These are phyloP conservation scores for Drosophila carrolli DNA, from an alignment of 1,140 invertebrate species.

Conservation along the genomic window DNA sequence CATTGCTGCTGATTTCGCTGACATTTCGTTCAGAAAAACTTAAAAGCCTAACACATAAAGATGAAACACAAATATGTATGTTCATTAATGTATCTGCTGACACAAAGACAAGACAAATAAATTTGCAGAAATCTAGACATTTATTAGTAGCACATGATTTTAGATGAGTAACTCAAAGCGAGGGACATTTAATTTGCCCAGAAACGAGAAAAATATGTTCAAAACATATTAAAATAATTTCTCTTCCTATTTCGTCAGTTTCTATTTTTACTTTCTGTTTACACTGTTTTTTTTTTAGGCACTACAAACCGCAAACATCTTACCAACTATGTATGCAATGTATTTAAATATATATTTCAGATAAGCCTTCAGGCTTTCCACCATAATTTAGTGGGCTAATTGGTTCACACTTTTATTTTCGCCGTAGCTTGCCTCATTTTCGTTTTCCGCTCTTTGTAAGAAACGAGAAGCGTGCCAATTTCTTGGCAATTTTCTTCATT, in stretches of 20 bases:
- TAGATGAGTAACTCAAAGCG: not conserved
- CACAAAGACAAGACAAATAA: slow-evolving; percentile 25
- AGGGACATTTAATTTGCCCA: not conserved
- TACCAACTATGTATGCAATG: slow-evolving; percentile 10
- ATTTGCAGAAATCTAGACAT: slow-evolving; percentile 10
- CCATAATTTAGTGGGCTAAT: slow-evolving; percentile 73
- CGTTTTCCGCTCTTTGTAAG: slow-evolving; percentile 13
- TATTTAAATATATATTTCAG: slow-evolving; percentile 22
- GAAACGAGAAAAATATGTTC: not conserved
- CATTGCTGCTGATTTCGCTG: not conserved
- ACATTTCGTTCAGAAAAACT: slow-evolving; percentile 6
- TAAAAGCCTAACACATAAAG: slow-evolving; percentile 13
- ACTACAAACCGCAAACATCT: slow-evolving; percentile 33
- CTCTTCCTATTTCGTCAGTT: slow-evolving; percentile 47
- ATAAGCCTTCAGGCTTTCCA: slow-evolving; percentile 50
- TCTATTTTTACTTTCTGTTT: slow-evolving; percentile 50
- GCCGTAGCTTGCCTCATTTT: slow-evolving; percentile 33
- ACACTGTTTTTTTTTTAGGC: slow-evolving; percentile 23
- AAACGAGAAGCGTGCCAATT: slow-evolving; percentile 79
- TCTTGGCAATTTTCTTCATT: slow-evolving; percentile 65
- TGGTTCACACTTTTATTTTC: slow-evolving; percentile 64
- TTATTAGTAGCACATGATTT: slow-evolving; percentile 3
- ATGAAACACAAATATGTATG: not conserved
- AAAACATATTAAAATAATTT: not conserved
- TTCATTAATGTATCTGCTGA: slow-evolving; percentile 23